These are phyloP conservation scores for Cistogaster globosa DNA, from an alignment of 2,888 invertebrate genomes.

Conservation along the genomic window DNA sequence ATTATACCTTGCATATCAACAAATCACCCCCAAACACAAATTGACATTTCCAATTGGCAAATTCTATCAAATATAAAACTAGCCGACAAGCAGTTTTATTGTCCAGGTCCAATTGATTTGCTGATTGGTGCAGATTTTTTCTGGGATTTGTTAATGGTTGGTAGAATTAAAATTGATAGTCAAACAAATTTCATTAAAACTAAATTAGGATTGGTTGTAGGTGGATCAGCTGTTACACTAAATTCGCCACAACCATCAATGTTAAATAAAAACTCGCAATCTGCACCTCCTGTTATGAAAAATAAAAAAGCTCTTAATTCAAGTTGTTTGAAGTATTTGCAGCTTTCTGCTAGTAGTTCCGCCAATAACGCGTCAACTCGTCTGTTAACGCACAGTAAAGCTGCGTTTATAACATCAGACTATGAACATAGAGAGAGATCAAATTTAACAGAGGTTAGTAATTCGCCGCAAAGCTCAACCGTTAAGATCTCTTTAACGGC, in stretches of 20 bases:
- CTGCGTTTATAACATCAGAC: too few relatives aligned
- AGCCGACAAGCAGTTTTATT: conserved; percentile 21
- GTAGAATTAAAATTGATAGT: conserved; percentile 7
- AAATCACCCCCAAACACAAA: not conserved
- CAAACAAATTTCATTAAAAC: conserved; percentile 23
- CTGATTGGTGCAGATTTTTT: conserved; percentile 14
- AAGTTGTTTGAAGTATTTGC: too few relatives aligned
- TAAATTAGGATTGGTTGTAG: conserved; percentile 18
- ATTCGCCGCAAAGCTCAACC: too few relatives aligned
- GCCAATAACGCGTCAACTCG: too few relatives aligned
- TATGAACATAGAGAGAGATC: too few relatives aligned
- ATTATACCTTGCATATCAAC: not conserved
- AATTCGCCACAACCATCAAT: not conserved
- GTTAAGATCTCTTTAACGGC: too few relatives aligned
- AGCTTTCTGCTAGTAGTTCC: too few relatives aligned
- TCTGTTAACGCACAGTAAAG: too few relatives aligned
- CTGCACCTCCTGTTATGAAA: too few relatives aligned
- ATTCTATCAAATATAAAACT: conserved; percentile 33
- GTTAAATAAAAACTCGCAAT: too few relatives aligned
- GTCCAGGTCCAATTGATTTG: conserved; percentile 1
- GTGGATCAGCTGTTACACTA: conserved; percentile 5
- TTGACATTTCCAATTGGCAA: not conserved
- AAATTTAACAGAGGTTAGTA: too few relatives aligned
- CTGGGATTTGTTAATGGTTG: not conserved
- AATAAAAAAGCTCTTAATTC: too few relatives aligned